Evolutionary conservation across 2,797 vertebrate species (phyloP).

Genomic region (Anisognathus igniventris): DNA sequence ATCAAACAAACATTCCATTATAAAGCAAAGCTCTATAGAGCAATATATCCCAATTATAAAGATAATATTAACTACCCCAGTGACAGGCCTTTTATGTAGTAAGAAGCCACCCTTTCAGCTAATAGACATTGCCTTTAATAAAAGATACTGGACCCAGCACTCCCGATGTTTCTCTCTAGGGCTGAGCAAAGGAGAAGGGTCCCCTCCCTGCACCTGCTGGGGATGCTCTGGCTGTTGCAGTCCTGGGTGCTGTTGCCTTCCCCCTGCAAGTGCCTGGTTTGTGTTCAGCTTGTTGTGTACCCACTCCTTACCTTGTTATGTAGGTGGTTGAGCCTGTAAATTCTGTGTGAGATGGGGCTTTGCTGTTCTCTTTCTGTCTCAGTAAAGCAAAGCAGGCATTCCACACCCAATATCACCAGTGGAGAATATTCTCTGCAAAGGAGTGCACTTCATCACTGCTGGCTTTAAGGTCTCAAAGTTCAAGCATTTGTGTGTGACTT

Average conservation of each 20-base stretch:
- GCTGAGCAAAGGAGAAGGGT: not conserved
- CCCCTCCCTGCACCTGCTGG: not conserved
- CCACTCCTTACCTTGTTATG: not conserved
- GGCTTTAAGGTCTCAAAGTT: not conserved
- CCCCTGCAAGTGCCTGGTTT: not conserved
- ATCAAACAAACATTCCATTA: not conserved
- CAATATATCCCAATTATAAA: not conserved
- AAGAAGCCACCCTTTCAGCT: not conserved
- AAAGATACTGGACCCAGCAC: not conserved
- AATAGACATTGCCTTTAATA: not conserved
- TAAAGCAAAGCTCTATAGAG: not conserved
- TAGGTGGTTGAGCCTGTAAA: not conserved
- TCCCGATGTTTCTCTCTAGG: not conserved
- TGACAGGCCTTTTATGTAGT: not conserved
- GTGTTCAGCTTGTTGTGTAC: not conserved
- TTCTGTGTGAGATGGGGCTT: not conserved
- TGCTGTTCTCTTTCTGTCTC: not conserved
- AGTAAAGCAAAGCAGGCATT: not conserved
- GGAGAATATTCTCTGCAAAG: not conserved
- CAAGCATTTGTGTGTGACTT: not conserved
- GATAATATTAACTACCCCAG: not conserved
- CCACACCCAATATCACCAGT: not conserved
- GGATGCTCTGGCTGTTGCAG: not conserved
- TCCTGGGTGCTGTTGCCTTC: not conserved
- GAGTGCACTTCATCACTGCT: not conserved